Evolutionary conservation across 2,113 vertebrate genomes (phyloP).

Genomic region (Ageneiosus marmoratus): DNA sequence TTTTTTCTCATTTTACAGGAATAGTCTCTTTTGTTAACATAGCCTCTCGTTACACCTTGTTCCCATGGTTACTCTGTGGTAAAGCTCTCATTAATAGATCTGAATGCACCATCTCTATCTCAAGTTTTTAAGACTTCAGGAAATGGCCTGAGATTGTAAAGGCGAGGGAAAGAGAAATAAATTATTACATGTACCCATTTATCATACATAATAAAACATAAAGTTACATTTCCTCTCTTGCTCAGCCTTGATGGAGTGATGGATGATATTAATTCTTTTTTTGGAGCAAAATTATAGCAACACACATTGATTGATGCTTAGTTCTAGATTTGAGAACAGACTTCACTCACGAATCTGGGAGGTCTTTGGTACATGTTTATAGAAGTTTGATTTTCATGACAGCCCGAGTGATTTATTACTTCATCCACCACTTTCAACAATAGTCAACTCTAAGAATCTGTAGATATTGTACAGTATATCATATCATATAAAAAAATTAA

Average conservation of each 20-base stretch:
- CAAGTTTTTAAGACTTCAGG: conserved; percentile 56
- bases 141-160: conserved; percentile 47
- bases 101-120: conserved; percentile 48
- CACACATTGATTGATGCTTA: background rate
- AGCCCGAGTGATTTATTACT: background rate
- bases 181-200: conserved; percentile 15
- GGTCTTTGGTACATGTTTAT: background rate
- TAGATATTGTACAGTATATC: background rate
- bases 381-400: background rate
- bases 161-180: conserved; percentile 8
- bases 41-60: conserved; percentile 53
- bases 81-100: conserved; percentile 49
- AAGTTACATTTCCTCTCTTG: background rate
- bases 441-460: background rate
- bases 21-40: conserved; percentile 52
- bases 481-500: background rate
- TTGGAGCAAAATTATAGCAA: background rate
- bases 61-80: conserved; percentile 61
- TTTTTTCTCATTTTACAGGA: conserved; percentile 30
- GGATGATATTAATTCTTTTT: background rate
- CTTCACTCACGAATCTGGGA: background rate
- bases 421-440: background rate
- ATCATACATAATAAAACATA: background rate
- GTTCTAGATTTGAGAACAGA: background rate
- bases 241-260: background rate